Conservation (phyloP, 2,113 vertebrate genomes). For the Zootoca vivipara region DNA sequence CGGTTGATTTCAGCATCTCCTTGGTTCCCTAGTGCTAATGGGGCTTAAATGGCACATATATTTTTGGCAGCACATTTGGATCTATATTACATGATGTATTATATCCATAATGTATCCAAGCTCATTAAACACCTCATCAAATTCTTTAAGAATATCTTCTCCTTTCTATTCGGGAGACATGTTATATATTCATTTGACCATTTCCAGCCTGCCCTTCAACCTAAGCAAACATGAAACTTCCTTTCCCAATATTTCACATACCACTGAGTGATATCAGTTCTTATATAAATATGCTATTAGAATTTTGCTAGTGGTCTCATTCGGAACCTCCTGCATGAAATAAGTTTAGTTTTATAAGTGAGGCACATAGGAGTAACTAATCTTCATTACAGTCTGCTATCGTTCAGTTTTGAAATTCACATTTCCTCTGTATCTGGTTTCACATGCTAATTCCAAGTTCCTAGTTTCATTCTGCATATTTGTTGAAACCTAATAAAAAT, state of each 20-base stretch:
- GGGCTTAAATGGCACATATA: conserved; percentile 32
- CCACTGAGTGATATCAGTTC: conserved; percentile 7
- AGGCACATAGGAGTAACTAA: not conserved
- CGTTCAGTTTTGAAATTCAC: not conserved
- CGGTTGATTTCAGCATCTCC: conserved; percentile 24
- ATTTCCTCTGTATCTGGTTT: not conserved
- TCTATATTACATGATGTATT: conserved; percentile 33
- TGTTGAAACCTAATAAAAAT: not conserved
- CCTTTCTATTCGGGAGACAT: conserved; percentile 27
- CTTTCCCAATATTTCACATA: conserved; percentile 26
- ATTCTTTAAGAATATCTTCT: conserved; percentile 33
- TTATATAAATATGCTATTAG: conserved; percentile 15
- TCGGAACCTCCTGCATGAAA: conserved; percentile 10
- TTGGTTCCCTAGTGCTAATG: conserved; percentile 9
- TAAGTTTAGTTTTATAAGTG: conserved; percentile 18
- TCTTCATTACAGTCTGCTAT: not conserved
- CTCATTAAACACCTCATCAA: conserved; percentile 38
- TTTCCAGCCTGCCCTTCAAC: conserved; percentile 26
- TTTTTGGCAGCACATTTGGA: conserved; percentile 34
- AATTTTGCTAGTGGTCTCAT: not conserved
- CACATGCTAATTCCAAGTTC: not conserved
- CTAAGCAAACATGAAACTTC: conserved; percentile 19
- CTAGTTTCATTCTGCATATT: not conserved
- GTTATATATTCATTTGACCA: conserved; percentile 36
- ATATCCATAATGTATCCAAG: conserved; percentile 26